These are phyloP conservation scores for Psix sp. DNA, from an alignment of 1,140 invertebrate species.

Conservation along the genomic window DNA sequence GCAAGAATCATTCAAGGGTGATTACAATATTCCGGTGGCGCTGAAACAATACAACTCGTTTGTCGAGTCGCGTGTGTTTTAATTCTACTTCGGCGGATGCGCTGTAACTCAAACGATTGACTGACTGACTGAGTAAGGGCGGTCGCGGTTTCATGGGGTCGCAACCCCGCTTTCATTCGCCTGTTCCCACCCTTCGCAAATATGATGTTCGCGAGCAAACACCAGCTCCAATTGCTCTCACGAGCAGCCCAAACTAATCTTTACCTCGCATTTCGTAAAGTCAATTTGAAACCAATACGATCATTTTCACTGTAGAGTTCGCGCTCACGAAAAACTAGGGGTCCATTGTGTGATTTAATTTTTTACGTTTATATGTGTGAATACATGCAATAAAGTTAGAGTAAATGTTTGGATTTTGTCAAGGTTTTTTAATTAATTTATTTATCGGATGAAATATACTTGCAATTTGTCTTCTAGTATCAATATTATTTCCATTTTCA, in stretches of 20 bases:
- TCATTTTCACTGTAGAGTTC: constrained; percentile 15
- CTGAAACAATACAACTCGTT: constrained; percentile 58
- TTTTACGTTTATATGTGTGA: too few relatives aligned
- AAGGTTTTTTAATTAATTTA: too few relatives aligned
- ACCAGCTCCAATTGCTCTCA: constrained; percentile 50
- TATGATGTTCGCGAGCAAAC: constrained; percentile 63
- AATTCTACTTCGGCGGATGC: constrained; percentile 63
- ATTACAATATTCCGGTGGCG: constrained; percentile 59
- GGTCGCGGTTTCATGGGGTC: constrained; percentile 60
- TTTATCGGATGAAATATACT: too few relatives aligned
- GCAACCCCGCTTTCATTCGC: constrained; percentile 49
- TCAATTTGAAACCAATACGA: constrained; percentile 44
- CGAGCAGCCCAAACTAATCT: constrained; percentile 35
- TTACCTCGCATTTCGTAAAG: constrained; percentile 29
- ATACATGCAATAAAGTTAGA: too few relatives aligned
- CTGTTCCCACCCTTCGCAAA: constrained; percentile 61
- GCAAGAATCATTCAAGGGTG: constrained; percentile 62
- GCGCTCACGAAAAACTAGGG: too few relatives aligned
- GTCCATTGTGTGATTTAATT: too few relatives aligned
- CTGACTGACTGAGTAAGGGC: constrained; percentile 62
- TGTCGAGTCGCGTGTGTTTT: constrained; percentile 65
- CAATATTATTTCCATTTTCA: too few relatives aligned
- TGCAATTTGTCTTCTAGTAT: too few relatives aligned
- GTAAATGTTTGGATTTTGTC: too few relatives aligned
- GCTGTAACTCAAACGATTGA: constrained; percentile 64